Evolutionary conservation across 2,797 vertebrate species (phyloP).

Genomic region (Adrianichthys oophorus): DNA sequence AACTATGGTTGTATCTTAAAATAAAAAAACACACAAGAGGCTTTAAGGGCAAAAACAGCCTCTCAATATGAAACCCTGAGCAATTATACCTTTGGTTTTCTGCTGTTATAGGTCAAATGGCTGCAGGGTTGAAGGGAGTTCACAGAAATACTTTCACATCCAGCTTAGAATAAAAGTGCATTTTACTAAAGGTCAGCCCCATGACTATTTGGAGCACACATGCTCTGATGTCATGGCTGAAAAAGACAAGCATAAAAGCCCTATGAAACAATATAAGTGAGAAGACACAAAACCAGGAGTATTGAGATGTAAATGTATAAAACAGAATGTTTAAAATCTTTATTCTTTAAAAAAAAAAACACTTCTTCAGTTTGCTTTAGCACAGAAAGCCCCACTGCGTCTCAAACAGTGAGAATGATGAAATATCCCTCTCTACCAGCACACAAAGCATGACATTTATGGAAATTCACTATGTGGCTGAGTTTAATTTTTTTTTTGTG

Average conservation of each 20-base stretch:
- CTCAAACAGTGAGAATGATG: slow-evolving; percentile 9
- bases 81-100: slow-evolving; percentile 2
- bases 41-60: slow-evolving; percentile 3
- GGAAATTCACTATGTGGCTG: too few species aligned
- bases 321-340: slow-evolving; percentile 48
- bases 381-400: slow-evolving; percentile 35
- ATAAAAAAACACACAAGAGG: neutral
- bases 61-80: slow-evolving; percentile 5
- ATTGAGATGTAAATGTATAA: slow-evolving; percentile 50
- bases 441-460: too few species aligned
- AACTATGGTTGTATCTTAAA: neutral
- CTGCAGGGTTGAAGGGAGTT: slow-evolving; percentile 33
- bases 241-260: slow-evolving; percentile 26
- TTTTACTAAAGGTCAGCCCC: slow-evolving; percentile 24
- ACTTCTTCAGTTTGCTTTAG: slow-evolving; percentile 22
- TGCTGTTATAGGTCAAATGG: slow-evolving; percentile 13
- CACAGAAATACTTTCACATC: slow-evolving; percentile 18
- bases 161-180: slow-evolving; percentile 24
- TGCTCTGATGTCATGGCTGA: slow-evolving; percentile 28
- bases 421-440: too few species aligned
- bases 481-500: too few species aligned
- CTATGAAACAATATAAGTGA: slow-evolving; percentile 49
- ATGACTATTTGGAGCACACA: slow-evolving; percentile 16
- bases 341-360: slow-evolving; percentile 51
- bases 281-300: slow-evolving; percentile 34